Percentiles rank a stretch among this genome's conserved stretches.
phyloP scores from a whole-genome alignment of 2,797 vertebrate genomes.

The Denticeps clupeoides region DNA sequence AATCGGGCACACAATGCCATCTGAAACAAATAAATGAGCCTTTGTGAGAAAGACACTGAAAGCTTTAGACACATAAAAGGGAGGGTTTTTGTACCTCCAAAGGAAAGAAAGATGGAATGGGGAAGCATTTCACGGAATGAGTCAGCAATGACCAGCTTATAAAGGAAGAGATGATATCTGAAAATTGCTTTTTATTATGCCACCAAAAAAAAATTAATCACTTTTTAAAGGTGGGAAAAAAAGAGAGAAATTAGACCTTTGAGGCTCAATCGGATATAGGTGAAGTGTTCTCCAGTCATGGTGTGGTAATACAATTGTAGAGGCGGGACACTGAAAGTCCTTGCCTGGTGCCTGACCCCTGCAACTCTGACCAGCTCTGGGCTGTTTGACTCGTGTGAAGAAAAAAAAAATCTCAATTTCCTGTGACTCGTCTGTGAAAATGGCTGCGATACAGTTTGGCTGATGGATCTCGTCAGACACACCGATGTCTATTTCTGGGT shows the following conservation, averaged over 20 bases:
- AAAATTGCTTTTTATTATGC: background rate
- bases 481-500: conserved; percentile 15
- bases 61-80: background rate
- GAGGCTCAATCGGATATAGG: background rate
- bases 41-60: conserved; percentile 2
- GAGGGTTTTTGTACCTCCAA: background rate
- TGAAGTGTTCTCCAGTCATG: no score
- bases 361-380: conserved; percentile 4
- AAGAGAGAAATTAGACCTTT: background rate
- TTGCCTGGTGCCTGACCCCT: background rate
- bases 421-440: conserved; percentile 3
- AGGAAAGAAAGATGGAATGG: background rate
- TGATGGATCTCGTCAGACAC: conserved; percentile 7
- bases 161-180: background rate
- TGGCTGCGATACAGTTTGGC: conserved; percentile 11
- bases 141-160: background rate
- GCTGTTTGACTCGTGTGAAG: background rate
- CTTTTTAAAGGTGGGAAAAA: background rate
- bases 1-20: conserved; percentile 16
- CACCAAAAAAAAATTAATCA: background rate
- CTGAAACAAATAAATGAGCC: conserved; percentile 15
- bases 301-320: background rate
- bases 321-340: background rate
- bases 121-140: background rate
- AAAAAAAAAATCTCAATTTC: conserved; percentile 6